These are phyloP conservation scores for Ptychobarbus kaznakovi DNA, from an alignment of 2,797 vertebrate genomes.

Conservation along the genomic window DNA sequence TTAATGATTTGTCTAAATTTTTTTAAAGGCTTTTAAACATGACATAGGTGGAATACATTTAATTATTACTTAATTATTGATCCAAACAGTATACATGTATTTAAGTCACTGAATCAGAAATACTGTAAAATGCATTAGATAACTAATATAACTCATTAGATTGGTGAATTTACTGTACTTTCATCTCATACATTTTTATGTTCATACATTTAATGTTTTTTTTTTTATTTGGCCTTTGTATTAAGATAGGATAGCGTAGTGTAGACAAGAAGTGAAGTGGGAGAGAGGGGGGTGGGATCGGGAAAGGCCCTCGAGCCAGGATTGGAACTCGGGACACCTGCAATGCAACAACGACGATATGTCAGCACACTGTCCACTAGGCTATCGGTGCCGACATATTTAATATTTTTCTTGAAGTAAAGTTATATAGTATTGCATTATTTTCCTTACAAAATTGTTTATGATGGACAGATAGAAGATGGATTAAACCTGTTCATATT, in stretches of 20 bases:
- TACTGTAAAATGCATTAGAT: neutral
- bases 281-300: too few species aligned
- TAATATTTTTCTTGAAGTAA: neutral
- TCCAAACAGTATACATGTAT: neutral
- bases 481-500: neutral
- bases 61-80: neutral
- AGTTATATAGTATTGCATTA: neutral
- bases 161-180: neutral
- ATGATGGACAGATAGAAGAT: too few species aligned
- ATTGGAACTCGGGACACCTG: too few species aligned
- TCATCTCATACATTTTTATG: neutral
- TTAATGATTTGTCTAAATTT: neutral
- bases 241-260: too few species aligned
- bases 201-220: neutral
- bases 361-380: too few species aligned
- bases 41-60: neutral
- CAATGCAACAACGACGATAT: too few species aligned
- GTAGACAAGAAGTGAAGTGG: too few species aligned
- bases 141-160: neutral
- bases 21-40: neutral
- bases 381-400: too few species aligned
- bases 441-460: too few species aligned
- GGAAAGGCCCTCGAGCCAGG: too few species aligned
- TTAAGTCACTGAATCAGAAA: neutral
- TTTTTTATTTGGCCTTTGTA: too few species aligned